Evolutionary conservation across 1,140 invertebrate genomes (phyloP).

Genomic region (Trichoplusia ni): DNA sequence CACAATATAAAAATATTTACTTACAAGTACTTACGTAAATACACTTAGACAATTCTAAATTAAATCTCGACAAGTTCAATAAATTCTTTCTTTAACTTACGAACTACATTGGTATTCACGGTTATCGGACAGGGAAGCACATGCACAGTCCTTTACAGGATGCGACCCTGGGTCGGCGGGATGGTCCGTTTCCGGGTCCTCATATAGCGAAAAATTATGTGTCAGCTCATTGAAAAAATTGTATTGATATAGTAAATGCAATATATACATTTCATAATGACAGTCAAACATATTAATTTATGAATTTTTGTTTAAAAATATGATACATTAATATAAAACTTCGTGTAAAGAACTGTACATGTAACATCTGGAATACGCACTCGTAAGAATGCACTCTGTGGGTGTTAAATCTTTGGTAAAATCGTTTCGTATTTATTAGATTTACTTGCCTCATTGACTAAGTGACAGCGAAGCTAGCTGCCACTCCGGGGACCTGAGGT

Average conservation of each 20-base stretch:
- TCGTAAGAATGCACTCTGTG: background rate
- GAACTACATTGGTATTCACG: conserved; percentile 66
- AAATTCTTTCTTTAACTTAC: conserved; percentile 71
- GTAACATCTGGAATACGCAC: too few species aligned
- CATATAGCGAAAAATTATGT: too few species aligned
- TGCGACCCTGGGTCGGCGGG: too few species aligned
- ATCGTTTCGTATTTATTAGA: background rate
- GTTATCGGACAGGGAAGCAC: conserved; percentile 48
- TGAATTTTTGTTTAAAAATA: too few species aligned
- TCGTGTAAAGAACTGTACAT: too few species aligned
- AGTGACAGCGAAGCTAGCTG: background rate
- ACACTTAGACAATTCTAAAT: conserved; percentile 71
- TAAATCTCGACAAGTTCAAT: conserved; percentile 76
- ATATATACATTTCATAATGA: too few species aligned
- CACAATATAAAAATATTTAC: conserved; percentile 80
- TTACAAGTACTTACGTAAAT: conserved; percentile 75
- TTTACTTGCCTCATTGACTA: background rate
- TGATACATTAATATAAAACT: too few species aligned
- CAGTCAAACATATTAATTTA: too few species aligned
- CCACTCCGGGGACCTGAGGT: background rate
- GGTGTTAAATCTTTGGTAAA: conserved; percentile 23
- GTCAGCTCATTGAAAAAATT: too few species aligned
- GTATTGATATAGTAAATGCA: too few species aligned
- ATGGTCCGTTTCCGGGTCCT: too few species aligned
- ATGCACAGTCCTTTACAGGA: background rate